Percentiles rank a stretch among this genome's conserved stretches.
phyloP scores from a whole-genome alignment of 2,888 invertebrate genomes.

The Patella ulyssiponensis region DNA sequence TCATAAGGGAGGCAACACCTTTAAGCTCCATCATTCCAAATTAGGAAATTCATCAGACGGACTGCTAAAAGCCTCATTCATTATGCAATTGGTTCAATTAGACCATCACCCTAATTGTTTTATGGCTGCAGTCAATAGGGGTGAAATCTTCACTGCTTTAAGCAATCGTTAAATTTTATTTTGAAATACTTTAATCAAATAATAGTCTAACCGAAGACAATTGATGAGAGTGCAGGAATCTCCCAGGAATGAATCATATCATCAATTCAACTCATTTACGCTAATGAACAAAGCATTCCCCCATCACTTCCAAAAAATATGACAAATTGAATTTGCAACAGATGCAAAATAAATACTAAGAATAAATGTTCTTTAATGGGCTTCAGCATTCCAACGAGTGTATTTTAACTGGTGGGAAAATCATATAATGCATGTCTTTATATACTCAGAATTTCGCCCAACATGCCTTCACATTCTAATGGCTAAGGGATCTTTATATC shows the following conservation, averaged over 20 bases:
- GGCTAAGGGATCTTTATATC: too few relatives aligned
- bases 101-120: background rate
- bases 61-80: background rate
- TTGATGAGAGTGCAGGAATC: background rate
- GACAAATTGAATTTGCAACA: too few relatives aligned
- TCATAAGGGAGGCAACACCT: background rate
- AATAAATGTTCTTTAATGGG: too few relatives aligned
- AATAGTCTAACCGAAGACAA: background rate
- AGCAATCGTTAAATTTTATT: background rate
- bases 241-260: background rate
- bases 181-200: constrained; percentile 1
- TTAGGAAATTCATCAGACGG: constrained; percentile 1
- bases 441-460: too few relatives aligned
- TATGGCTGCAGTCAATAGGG: background rate
- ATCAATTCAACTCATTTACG: background rate
- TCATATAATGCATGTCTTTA: too few relatives aligned
- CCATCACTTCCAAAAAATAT: background rate
- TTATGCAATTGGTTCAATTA: constrained; percentile 5
- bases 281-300: background rate
- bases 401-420: too few relatives aligned
- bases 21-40: background rate
- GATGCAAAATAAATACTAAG: too few relatives aligned
- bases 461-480: too few relatives aligned
- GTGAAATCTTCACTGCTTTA: background rate
- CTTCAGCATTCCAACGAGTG: too few relatives aligned